Evolutionary conservation across 2,888 invertebrate genomes (phyloP), one percentile per base, ranked within the genome.

Genomic region (Autographa gamma): DNA sequence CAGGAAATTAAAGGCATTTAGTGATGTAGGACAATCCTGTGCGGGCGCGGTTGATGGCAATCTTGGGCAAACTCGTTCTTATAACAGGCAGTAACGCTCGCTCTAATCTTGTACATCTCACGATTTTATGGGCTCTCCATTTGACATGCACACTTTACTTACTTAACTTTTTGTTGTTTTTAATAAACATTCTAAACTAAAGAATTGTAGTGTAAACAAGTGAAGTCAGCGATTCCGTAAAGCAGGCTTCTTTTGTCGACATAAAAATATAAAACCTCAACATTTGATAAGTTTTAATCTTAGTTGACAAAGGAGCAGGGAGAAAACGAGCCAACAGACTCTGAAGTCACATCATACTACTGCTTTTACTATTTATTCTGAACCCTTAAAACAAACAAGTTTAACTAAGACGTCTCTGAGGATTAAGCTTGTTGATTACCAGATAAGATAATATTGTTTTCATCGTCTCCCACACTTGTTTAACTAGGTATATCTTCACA

Each of bases 1-100:
- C 93, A 93, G 95, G 95, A 95, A 95, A 95, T 95, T 95, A 94
- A 91, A 92, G 89, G 90, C 91, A 90, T 93, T 93, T 91, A 91
- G 92, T 91, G 94, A 95, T 83, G 89, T 95, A 85, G 94, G 91
- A 81, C 95, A 92, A 90, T 92, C 88, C 90, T 80, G 81, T 74
- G 81, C 81, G 78, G 77, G 73, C 71, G 63, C 78, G 74, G 79
- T 82, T 81, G 82, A 84, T 83, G 82, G 79, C 75, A 81, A 86
- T 85, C 86, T 85, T 83, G 80, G 79, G 73, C 80, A 69, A 80
- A 78, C 78, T 79, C 76, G 75, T 71, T 81, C 71, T 67, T 83
- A 79, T 77, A 74, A 78, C 80, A 79, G 81, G 63, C 76, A 79
- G 80, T 76, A 77, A 76, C 73, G 76, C 69, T 70, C 63, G 78